These are phyloP conservation scores for Piprites chloris DNA, from an alignment of 2,113 vertebrate species.

Conservation along the genomic window DNA sequence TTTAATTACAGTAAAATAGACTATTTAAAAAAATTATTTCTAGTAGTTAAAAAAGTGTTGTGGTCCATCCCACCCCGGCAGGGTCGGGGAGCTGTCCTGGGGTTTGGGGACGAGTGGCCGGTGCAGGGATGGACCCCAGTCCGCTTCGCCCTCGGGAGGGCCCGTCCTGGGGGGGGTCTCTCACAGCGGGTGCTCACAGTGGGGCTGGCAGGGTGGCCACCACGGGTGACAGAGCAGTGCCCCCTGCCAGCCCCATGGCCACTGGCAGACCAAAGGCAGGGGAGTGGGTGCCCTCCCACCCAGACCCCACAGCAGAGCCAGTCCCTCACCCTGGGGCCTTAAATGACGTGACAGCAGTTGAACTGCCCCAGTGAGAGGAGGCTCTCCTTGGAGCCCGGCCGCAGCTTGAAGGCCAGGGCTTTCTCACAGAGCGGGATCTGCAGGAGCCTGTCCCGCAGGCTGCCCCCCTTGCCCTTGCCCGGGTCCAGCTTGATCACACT, in stretches of 20 bases:
- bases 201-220: background rate
- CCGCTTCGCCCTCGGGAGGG: background rate
- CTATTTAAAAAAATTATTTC: slow-evolving; percentile 64
- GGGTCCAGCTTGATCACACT: slow-evolving; percentile 62
- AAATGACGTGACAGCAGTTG: slow-evolving; percentile 89
- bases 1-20: slow-evolving; percentile 67
- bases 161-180: background rate
- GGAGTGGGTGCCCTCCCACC: background rate
- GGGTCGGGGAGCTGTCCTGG: background rate
- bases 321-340: background rate
- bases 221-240: background rate
- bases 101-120: accelerated
- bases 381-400: slow-evolving; percentile 77
- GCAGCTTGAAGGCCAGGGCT: slow-evolving; percentile 62
- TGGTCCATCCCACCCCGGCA: accelerated
- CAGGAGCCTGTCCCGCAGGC: slow-evolving; percentile 69
- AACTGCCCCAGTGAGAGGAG: slow-evolving; percentile 86
- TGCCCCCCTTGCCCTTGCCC: slow-evolving; percentile 75
- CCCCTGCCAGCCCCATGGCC: accelerated
- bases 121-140: background rate
- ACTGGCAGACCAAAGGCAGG: background rate
- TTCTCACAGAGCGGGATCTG: slow-evolving; percentile 67
- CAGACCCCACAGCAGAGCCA: accelerated
- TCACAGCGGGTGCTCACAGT: accelerated
- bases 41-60: slow-evolving; percentile 19